Evolutionary conservation across 37 sponge, comb jelly and placozoan genomes (phyloP).

Genomic region (Spongilla lacustris): DNA sequence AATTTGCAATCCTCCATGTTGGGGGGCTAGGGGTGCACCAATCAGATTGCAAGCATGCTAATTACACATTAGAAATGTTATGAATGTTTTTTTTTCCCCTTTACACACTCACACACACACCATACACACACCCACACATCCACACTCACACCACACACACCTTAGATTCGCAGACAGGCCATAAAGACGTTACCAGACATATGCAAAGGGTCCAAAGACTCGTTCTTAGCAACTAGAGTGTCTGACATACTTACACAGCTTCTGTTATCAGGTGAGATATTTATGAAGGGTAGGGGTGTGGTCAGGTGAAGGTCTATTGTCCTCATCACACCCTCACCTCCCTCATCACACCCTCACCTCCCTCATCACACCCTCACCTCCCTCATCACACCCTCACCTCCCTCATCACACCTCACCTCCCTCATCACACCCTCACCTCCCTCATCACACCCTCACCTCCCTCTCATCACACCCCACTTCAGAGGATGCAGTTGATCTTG

Average conservation of each 20-base stretch:
- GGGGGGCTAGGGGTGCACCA: too few species aligned
- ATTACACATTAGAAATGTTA: too few species aligned
- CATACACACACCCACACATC: not conserved
- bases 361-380: not conserved
- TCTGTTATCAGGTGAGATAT: slow-evolving; percentile 47
- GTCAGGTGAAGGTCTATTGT: not conserved
- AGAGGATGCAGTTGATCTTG: slow-evolving; percentile 69
- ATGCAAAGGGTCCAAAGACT: slow-evolving; percentile 27
- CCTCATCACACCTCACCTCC: too few species aligned
- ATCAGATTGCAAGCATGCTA: too few species aligned
- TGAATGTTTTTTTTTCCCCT: too few species aligned
- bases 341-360: not conserved
- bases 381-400: not conserved
- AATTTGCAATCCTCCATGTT: too few species aligned
- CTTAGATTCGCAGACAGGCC: slow-evolving; percentile 48
- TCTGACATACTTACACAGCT: slow-evolving; percentile 75
- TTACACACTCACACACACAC: too few species aligned
- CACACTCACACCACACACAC: not conserved
- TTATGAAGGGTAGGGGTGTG: not conserved
- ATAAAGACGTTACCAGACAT: slow-evolving; percentile 74
- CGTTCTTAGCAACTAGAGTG: slow-evolving; percentile 35
- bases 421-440: not conserved
- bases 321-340: too few species aligned
- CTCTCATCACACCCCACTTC: slow-evolving; percentile 11
- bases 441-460: too few species aligned